Conservation (phyloP, 2,797 vertebrate genomes). For the Spheniscus humboldti region DNA sequence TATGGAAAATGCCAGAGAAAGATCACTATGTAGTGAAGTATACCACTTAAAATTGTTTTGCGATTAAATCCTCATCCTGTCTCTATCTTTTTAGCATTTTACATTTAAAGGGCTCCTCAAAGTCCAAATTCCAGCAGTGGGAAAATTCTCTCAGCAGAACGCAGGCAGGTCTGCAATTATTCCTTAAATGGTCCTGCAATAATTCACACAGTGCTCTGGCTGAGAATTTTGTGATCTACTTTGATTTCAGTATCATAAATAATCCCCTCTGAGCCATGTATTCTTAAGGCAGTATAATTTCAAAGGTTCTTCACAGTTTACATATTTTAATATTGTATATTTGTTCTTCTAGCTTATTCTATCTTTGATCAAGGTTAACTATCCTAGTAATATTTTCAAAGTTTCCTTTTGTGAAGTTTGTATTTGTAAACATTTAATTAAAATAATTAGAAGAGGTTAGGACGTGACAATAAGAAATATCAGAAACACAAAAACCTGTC, state of each 20-base stretch:
- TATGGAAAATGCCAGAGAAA: not conserved
- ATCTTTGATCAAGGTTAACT: conserved; percentile 37
- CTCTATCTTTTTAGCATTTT: not conserved
- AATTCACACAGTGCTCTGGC: not conserved
- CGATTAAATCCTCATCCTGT: not conserved
- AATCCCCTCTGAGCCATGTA: not conserved
- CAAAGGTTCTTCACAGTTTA: not conserved
- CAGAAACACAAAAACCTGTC: conserved; percentile 9
- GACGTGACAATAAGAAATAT: not conserved
- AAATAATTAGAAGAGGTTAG: conserved; percentile 25
- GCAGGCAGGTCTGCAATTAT: not conserved
- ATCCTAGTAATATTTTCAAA: not conserved
- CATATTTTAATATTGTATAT: not conserved
- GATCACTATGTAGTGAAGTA: not conserved
- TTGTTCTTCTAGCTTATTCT: not conserved
- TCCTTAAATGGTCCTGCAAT: not conserved
- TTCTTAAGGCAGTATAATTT: conserved; percentile 3
- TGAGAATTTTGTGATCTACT: not conserved
- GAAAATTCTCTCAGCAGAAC: not conserved
- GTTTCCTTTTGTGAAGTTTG: not conserved
- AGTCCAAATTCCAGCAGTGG: not conserved
- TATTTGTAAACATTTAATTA: conserved; percentile 40
- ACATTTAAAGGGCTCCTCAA: not conserved
- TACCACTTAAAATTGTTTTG: not conserved
- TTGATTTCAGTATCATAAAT: not conserved